Evolutionary conservation across 2,113 vertebrate species (phyloP), one percentile per base, ranked within the genome.

Genomic region (Enhydra lutris): DNA sequence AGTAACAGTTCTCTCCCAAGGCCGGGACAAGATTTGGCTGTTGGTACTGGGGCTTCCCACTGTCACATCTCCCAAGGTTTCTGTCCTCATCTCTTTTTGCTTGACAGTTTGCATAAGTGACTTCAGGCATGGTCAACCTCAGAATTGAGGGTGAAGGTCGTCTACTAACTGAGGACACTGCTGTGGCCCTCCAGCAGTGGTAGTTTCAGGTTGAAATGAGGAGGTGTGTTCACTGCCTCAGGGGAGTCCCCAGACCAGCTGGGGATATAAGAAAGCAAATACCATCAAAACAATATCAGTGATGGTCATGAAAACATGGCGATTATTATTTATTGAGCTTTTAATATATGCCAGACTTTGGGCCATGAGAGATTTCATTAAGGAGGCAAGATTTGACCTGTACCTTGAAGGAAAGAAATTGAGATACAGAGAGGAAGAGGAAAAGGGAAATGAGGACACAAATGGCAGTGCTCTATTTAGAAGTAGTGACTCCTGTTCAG

Each of bases 361-460:
- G 1, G 36, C 34, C 6, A 65, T 71, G 36, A 39, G 9, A 85
- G 9, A 69, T 79, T 86, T 96, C 71, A 85, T 36, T 24, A 83
- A 94, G 71, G 50, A 96, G 23, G 59, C 61, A 89, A 91, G 20
- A 93, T 95, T 21, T 89, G 47, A 86, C 29, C 23, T 89, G 55
- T 1, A 59, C 9, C 47, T 91, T 69, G 26, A 92, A 92, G 63
- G 50, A 84, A 92, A 89, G 20, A 91, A 89, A 80, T 74, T 74
- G 73, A 55, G 73, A 82, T 12, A 73, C 9, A 13, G 83, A 36
- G 47, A 95, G 26, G 78, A 89, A 87, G 74, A 86, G 71, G 45
- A 83, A 80, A 81, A 20, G 18, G 73, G 39, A 63, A 67, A 86
- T 55, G 34, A 94, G 45, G 36, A 52, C 6, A 39, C n/a, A 71